Conservation (phyloP, 2,888 invertebrate genomes). For the Nemotelus nigrinus region DNA sequence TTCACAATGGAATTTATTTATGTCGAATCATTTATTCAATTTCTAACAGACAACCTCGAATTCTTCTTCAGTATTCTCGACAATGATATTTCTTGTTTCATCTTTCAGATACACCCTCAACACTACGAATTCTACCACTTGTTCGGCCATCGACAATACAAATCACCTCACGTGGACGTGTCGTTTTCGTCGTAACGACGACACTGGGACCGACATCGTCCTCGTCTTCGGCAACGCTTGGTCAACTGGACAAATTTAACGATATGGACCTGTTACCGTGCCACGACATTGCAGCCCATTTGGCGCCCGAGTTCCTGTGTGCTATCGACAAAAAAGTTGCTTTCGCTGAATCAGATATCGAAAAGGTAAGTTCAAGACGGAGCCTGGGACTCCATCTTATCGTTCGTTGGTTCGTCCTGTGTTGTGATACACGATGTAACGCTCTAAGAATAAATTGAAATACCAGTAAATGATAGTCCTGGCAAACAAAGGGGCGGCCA, state of each 20-base stretch:
- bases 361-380: slow-evolving; percentile 65
- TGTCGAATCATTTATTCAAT: slow-evolving; percentile 25
- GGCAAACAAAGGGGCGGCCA: neutral
- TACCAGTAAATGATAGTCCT: too few relatives aligned
- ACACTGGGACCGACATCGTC: slow-evolving; percentile 1
- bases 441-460: too few relatives aligned
- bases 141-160: slow-evolving; percentile 68
- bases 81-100: neutral
- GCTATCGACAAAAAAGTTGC: slow-evolving; percentile 61
- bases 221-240: neutral
- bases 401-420: neutral
- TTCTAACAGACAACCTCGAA: neutral
- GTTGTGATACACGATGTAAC: too few relatives aligned
- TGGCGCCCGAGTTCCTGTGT: slow-evolving; percentile 68
- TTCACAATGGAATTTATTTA: slow-evolving; percentile 30
- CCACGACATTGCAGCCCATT: slow-evolving; percentile 63
- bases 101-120: slow-evolving; percentile 53
- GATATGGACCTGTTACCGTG: slow-evolving; percentile 45
- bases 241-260: slow-evolving; percentile 49
- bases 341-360: slow-evolving; percentile 69
- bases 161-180: slow-evolving; percentile 68
- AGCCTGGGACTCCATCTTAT: too few relatives aligned
- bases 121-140: slow-evolving; percentile 66
- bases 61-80: neutral
- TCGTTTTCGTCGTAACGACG: slow-evolving; percentile 57